These are phyloP conservation scores for Bombyx mandarina DNA, from an alignment of 1,140 invertebrate species.

Conservation along the genomic window DNA sequence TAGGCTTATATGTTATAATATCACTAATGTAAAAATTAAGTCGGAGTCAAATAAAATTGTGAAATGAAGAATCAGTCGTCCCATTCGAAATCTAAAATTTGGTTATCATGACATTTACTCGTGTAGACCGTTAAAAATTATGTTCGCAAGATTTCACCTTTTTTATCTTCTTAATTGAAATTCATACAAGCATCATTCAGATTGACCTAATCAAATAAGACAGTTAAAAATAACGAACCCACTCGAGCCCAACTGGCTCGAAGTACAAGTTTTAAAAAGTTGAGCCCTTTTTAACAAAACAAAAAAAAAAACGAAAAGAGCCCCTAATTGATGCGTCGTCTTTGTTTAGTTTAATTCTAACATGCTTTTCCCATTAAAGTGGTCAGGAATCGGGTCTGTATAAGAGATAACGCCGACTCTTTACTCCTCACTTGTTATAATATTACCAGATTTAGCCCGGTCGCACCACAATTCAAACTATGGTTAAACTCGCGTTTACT, in stretches of 20 bases:
- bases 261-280: constrained; percentile 60
- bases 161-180: constrained; percentile 64
- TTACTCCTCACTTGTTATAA: constrained; percentile 68
- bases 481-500: constrained; percentile 43
- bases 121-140: constrained; percentile 7
- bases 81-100: too few relatives aligned
- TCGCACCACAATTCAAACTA: constrained; percentile 43
- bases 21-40: too few relatives aligned
- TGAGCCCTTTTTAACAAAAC: constrained; percentile 55
- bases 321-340: constrained; percentile 68
- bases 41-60: too few relatives aligned
- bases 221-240: constrained; percentile 60
- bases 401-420: constrained; percentile 62
- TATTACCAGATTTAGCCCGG: constrained; percentile 52
- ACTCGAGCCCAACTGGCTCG: constrained; percentile 49
- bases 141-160: constrained; percentile 58
- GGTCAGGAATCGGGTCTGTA: constrained; percentile 63
- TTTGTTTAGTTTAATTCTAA: constrained; percentile 71
- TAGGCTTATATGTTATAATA: too few relatives aligned
- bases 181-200: constrained; percentile 64
- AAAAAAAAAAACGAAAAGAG: constrained; percentile 38
- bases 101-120: too few relatives aligned
- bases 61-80: too few relatives aligned
- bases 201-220: constrained; percentile 64
- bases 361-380: constrained; percentile 70